These are phyloP conservation scores for Noctua janthe DNA, from an alignment of 2,888 invertebrate species.

Conservation along the genomic window DNA sequence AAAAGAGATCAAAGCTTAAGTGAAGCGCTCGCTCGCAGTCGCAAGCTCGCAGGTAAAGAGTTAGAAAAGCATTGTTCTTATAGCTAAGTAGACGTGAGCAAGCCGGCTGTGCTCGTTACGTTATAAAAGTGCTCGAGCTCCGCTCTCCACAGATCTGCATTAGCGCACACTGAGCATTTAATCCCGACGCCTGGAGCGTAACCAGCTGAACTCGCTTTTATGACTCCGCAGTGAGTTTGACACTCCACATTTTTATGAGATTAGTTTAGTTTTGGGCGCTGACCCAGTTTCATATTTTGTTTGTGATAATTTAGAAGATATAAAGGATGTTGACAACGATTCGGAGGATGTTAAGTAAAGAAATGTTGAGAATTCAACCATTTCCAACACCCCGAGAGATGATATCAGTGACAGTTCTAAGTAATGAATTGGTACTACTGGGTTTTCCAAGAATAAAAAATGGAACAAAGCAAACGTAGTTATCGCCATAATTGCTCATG, in stretches of 20 bases:
- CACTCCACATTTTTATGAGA: conserved; percentile 48
- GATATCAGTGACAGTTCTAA: neutral
- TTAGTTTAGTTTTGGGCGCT: conserved; percentile 45
- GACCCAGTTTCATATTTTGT: conserved; percentile 47
- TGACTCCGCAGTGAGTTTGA: conserved; percentile 36
- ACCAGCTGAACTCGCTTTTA: conserved; percentile 65
- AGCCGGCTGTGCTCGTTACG: conserved; percentile 63
- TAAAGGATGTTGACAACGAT: conserved; percentile 27
- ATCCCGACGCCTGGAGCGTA: conserved; percentile 60
- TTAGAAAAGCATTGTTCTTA: conserved; percentile 70
- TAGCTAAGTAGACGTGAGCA: conserved; percentile 69
- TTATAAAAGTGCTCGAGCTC: conserved; percentile 68
- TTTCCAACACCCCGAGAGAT: neutral
- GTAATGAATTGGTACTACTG: neutral
- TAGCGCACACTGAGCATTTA: conserved; percentile 71
- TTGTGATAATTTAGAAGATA: conserved; percentile 23
- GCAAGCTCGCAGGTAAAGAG: conserved; percentile 56
- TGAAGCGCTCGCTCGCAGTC: conserved; percentile 31
- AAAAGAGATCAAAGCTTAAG: conserved; percentile 49
- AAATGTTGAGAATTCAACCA: neutral
- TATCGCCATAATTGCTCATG: conserved; percentile 36
- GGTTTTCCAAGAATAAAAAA: neutral
- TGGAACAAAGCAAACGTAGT: conserved; percentile 1
- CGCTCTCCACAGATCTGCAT: conserved; percentile 66
- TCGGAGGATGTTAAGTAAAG: conserved; percentile 12